Evolutionary conservation across 2,797 vertebrate genomes (phyloP).

Genomic region (Poecilia gillii): DNA sequence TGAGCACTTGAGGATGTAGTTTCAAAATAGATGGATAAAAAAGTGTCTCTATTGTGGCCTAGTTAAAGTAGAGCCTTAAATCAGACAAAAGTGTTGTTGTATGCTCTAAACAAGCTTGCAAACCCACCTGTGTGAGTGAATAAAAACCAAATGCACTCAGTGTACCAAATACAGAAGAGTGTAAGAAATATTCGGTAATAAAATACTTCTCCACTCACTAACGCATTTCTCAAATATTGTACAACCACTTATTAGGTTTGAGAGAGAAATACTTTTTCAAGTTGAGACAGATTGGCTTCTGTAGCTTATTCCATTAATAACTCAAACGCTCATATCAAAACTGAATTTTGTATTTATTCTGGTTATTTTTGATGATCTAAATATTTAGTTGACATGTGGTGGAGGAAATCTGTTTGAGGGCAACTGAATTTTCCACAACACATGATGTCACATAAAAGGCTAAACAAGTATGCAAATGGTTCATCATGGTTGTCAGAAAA

Average conservation of each 20-base stretch:
- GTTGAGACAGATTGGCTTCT: background rate
- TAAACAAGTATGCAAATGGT: background rate
- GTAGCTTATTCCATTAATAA: background rate
- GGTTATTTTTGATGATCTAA: background rate
- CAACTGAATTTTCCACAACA: background rate
- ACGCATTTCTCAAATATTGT: background rate
- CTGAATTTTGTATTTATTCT: background rate
- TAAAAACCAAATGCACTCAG: background rate
- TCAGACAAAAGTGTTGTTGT: background rate
- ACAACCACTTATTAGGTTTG: background rate
- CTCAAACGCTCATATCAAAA: background rate
- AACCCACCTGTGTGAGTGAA: background rate
- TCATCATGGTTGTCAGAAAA: constrained; percentile 4
- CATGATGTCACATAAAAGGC: background rate
- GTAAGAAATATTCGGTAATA: background rate
- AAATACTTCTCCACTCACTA: background rate
- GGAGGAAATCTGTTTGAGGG: background rate
- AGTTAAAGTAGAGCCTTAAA: background rate
- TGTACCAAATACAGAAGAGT: background rate
- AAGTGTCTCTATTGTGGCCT: background rate
- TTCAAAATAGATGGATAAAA: no score
- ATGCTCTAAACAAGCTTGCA: background rate
- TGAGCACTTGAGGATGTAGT: background rate
- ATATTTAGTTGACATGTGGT: background rate
- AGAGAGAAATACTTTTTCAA: background rate